phyloP scores from a whole-genome alignment of 2,888 invertebrate species.

The Drosophila leonis region DNA sequence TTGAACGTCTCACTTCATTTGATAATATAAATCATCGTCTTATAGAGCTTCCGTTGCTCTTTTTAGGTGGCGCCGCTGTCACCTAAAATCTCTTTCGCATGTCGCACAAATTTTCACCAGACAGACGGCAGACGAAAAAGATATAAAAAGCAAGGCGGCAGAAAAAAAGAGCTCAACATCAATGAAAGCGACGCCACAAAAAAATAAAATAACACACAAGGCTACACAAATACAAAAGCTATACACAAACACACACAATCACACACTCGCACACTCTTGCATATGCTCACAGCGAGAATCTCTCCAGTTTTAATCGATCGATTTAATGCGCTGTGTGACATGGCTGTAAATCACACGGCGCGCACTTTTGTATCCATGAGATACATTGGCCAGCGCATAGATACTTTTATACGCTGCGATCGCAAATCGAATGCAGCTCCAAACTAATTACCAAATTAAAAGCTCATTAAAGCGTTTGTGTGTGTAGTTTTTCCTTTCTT shows the following conservation, averaged over 20 bases:
- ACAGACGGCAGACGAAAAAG: slow-evolving; percentile 66
- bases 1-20: slow-evolving; percentile 17
- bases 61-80: slow-evolving; percentile 65
- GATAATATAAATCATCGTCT: slow-evolving; percentile 47
- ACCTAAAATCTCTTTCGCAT: slow-evolving; percentile 67
- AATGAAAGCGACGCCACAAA: slow-evolving; percentile 69
- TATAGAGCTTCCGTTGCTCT: slow-evolving; percentile 29
- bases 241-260: slow-evolving; percentile 12
- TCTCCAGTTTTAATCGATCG: slow-evolving; percentile 72
- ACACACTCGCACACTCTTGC: slow-evolving; percentile 25
- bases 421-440: slow-evolving; percentile 43
- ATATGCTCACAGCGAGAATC: slow-evolving; percentile 41
- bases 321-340: slow-evolving; percentile 75
- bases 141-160: slow-evolving; percentile 22
- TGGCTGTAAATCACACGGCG: slow-evolving; percentile 75
- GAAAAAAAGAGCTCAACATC: slow-evolving; percentile 55
- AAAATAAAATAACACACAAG: slow-evolving; percentile 8
- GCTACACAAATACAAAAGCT: slow-evolving; percentile 31
- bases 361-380: slow-evolving; percentile 47
- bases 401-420: slow-evolving; percentile 31
- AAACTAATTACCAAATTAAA: slow-evolving; percentile 72
- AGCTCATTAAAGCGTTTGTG: slow-evolving; percentile 67
- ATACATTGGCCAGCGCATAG: slow-evolving; percentile 37
- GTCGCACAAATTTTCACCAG: slow-evolving; percentile 69
- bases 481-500: not conserved